Percentiles rank a stretch among this genome's conserved stretches.
phyloP scores from a whole-genome alignment of 2,797 vertebrate genomes.

The Poeciliopsis paucimaculata region DNA sequence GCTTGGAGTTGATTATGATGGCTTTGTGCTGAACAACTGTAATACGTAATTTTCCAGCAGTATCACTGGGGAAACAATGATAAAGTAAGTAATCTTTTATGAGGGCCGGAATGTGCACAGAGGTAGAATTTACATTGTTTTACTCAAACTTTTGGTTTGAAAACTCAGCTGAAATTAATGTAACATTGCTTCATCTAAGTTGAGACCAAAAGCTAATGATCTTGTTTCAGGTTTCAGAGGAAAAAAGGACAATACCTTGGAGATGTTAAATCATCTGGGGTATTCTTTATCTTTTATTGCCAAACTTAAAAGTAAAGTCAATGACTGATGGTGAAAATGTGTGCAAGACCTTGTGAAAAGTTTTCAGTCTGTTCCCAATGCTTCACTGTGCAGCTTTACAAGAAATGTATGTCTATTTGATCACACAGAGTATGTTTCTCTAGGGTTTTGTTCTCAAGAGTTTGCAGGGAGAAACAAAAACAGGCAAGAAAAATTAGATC shows the following conservation, averaged over 20 bases:
- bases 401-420: constrained; percentile 32
- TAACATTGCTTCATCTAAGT: constrained; percentile 54
- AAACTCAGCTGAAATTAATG: constrained; percentile 27
- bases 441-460: constrained; percentile 37
- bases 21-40: not conserved
- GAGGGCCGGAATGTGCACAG: not conserved
- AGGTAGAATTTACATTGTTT: constrained; percentile 22
- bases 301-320: constrained; percentile 43
- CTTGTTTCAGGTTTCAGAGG: constrained; percentile 59
- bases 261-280: constrained; percentile 47
- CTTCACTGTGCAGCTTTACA: constrained; percentile 44
- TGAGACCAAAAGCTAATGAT: constrained; percentile 44
- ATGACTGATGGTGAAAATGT: constrained; percentile 49
- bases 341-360: constrained; percentile 55
- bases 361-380: constrained; percentile 51
- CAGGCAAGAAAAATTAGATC: constrained; percentile 49
- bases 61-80: not conserved
- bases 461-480: constrained; percentile 39
- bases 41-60: not conserved
- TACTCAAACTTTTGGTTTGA: constrained; percentile 8
- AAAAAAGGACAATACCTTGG: constrained; percentile 38
- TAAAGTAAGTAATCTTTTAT: not conserved
- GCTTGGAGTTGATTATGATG: not conserved
- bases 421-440: constrained; percentile 20
- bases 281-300: constrained; percentile 46